Percentiles rank a stretch among this genome's conserved stretches.
Evolutionary conservation across 2,888 invertebrate species (phyloP).

Genomic region (Acleris sparsana): DNA sequence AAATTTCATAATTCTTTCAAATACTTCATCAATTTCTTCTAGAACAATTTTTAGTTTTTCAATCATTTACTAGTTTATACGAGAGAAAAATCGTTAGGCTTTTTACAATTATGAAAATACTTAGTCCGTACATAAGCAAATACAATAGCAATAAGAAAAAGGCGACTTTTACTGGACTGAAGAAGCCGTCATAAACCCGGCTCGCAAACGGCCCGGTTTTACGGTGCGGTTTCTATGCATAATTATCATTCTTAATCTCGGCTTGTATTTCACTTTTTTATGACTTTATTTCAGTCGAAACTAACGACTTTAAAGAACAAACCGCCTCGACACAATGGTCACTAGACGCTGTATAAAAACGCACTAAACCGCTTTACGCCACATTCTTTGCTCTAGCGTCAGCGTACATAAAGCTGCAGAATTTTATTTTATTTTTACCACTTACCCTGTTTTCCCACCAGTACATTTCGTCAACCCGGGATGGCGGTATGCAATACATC

Average conservation of each 20-base stretch:
- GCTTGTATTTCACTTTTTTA: neutral
- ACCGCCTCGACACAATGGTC: neutral
- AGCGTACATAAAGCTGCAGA: neutral
- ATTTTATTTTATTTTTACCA: constrained; percentile 36
- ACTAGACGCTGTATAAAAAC: neutral
- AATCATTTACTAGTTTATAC: too few species aligned
- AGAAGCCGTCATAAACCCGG: too few species aligned
- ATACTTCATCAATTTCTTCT: too few species aligned
- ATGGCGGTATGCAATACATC: constrained; percentile 51
- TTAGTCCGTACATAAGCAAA: too few species aligned
- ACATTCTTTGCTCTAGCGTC: neutral
- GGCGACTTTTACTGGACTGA: too few species aligned
- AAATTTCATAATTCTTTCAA: too few species aligned
- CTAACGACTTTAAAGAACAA: neutral
- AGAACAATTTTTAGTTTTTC: too few species aligned
- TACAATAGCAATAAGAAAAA: too few species aligned
- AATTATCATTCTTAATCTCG: neutral
- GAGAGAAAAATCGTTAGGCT: too few species aligned
- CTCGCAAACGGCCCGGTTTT: neutral
- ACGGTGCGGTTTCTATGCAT: neutral
- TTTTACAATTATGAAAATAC: too few species aligned
- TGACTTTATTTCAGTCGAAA: constrained; percentile 1
- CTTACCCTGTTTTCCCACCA: constrained; percentile 46
- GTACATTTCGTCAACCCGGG: constrained; percentile 51
- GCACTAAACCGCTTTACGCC: neutral